Percentiles rank a stretch among this genome's conserved stretches.
These are phyloP conservation scores for Hirudo medicinalis DNA, from an alignment of 1,140 invertebrate species.

Conservation along the genomic window DNA sequence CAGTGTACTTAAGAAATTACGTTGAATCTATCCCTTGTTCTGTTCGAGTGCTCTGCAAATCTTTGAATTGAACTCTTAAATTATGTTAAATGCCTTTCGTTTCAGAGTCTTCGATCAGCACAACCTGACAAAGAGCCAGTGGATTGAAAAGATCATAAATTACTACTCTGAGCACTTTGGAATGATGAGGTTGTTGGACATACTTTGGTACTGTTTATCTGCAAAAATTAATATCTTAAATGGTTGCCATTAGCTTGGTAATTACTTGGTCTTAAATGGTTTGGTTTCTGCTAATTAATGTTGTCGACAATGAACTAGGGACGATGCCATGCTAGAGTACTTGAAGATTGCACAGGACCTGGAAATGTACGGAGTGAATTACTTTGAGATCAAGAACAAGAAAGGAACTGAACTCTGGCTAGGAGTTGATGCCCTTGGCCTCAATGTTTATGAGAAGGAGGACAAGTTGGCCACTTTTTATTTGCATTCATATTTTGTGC, in stretches of 20 bases:
- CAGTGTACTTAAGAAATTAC: too few relatives aligned
- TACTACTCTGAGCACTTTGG: slow-evolving; percentile 87
- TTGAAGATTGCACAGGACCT: slow-evolving; percentile 96
- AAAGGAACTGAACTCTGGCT: slow-evolving; percentile 92
- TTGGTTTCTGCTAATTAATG: neutral
- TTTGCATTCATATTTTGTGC: neutral
- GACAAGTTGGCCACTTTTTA: slow-evolving; percentile 55
- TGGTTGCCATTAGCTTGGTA: too few relatives aligned
- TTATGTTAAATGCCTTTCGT: neutral
- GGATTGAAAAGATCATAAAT: slow-evolving; percentile 91
- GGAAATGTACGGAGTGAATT: slow-evolving; percentile 97
- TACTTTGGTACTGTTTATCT: too few relatives aligned
- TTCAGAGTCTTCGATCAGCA: slow-evolving; percentile 76
- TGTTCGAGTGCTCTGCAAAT: too few relatives aligned
- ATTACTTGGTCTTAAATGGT: too few relatives aligned
- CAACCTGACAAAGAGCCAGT: slow-evolving; percentile 91
- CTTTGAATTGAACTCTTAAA: too few relatives aligned
- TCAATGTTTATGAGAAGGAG: slow-evolving; percentile 96
- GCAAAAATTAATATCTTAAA: too few relatives aligned
- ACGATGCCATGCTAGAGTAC: slow-evolving; percentile 99
- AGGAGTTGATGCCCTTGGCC: slow-evolving; percentile 86
- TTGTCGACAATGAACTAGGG: slow-evolving; percentile 46
- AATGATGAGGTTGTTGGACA: slow-evolving; percentile 56
- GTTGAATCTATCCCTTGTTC: too few relatives aligned
- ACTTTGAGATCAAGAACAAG: slow-evolving; percentile 82